A percentile compares a stretch with the other conserved stretches of the same genome.
Evolutionary conservation across 2,113 vertebrate genomes (phyloP).

Genomic region (Pungitius pungitius): DNA sequence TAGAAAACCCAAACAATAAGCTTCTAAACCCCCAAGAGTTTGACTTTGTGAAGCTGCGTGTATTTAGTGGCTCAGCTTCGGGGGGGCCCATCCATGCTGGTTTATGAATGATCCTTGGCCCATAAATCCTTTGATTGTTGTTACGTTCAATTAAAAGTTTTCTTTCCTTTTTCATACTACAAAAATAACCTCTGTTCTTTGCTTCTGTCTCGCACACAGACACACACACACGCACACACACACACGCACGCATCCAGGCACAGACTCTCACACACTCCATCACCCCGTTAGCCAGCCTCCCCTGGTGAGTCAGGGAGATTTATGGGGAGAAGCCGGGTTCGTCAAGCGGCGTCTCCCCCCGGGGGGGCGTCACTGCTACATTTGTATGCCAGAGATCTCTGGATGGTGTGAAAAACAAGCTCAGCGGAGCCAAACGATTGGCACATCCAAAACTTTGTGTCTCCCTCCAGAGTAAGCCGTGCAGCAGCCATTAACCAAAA

Average conservation of each 20-base stretch:
- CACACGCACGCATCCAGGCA: background rate
- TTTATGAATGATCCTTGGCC: constrained; percentile 66
- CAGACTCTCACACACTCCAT: constrained; percentile 37
- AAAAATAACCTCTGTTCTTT: constrained; percentile 39
- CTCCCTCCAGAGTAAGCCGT: constrained; percentile 37
- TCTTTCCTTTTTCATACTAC: constrained; percentile 42
- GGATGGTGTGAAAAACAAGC: constrained; percentile 62
- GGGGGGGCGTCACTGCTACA: constrained; percentile 64
- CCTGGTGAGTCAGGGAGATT: constrained; percentile 76
- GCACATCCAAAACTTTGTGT: constrained; percentile 54
- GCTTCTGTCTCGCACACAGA: constrained; percentile 17
- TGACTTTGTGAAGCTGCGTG: constrained; percentile 36
- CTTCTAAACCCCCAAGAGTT: constrained; percentile 23
- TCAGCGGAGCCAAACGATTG: constrained; percentile 48
- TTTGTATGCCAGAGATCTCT: constrained; percentile 77
- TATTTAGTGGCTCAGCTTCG: constrained; percentile 49
- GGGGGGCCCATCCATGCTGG: constrained; percentile 31
- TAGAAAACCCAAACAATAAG: constrained; percentile 23
- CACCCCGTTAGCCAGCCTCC: constrained; percentile 59
- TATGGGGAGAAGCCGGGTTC: constrained; percentile 74
- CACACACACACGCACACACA: background rate
- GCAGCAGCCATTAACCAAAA: constrained; percentile 53
- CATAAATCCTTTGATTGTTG: constrained; percentile 64
- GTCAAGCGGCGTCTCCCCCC: constrained; percentile 66
- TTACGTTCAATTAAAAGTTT: constrained; percentile 73